These are phyloP conservation scores for Phoeniculus purpureus DNA, from an alignment of 2,797 vertebrate genomes.

Conservation along the genomic window DNA sequence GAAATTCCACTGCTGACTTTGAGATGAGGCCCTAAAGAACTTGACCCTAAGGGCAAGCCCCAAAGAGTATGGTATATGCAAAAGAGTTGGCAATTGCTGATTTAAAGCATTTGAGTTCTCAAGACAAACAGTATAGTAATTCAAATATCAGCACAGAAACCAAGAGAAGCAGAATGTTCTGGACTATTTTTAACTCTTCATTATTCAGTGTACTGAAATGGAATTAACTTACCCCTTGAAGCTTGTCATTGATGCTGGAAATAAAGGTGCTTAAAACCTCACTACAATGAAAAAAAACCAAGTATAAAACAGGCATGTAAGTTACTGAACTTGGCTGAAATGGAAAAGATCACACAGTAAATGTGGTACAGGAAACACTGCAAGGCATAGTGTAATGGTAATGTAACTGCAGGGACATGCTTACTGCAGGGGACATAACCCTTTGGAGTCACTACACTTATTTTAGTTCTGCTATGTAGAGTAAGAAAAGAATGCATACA, in stretches of 20 bases:
- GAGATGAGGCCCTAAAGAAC: not conserved
- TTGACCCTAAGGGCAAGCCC: not conserved
- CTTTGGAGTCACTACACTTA: not conserved
- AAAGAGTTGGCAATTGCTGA: not conserved
- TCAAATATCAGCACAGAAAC: not conserved
- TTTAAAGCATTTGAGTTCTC: not conserved
- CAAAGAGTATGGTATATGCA: not conserved
- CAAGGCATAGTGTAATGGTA: not conserved
- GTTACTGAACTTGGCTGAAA: not conserved
- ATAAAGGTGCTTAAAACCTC: constrained; percentile 82
- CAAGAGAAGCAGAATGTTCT: not conserved
- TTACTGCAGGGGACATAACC: not conserved
- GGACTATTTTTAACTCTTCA: not conserved
- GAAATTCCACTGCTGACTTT: not conserved
- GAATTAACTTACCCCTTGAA: constrained; percentile 85
- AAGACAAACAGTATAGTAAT: not conserved
- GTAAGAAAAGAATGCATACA: not conserved
- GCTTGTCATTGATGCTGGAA: constrained; percentile 79
- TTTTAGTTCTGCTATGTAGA: not conserved
- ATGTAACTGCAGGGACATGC: not conserved
- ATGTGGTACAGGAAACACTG: not conserved
- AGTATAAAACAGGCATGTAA: constrained; percentile 14
- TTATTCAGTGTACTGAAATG: not conserved
- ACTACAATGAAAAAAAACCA: constrained; percentile 75
- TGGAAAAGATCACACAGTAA: not conserved